These are phyloP conservation scores for Microctonus aethiopoides DNA, from an alignment of 2,888 invertebrate species.

Conservation along the genomic window DNA sequence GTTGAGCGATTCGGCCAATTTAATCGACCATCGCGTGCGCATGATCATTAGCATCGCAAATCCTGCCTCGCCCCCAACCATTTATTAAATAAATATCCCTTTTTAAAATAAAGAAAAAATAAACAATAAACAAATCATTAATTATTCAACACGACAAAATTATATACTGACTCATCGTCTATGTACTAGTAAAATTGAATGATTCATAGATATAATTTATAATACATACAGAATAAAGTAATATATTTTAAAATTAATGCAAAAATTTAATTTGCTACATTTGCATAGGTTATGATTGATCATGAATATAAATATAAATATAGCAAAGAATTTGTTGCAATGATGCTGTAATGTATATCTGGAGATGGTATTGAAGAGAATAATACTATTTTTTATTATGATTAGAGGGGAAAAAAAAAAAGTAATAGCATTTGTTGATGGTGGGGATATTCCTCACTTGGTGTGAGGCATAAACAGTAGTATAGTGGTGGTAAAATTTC, in stretches of 20 bases:
- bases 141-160: neutral
- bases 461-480: neutral
- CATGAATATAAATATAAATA: too few relatives aligned
- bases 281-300: too few relatives aligned
- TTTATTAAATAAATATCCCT: slow-evolving; percentile 20
- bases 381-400: too few relatives aligned
- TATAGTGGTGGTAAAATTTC: slow-evolving; percentile 13
- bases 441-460: neutral
- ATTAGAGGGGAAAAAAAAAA: neutral
- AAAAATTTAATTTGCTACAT: too few relatives aligned
- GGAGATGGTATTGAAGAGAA: too few relatives aligned
- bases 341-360: too few relatives aligned
- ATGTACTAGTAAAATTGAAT: neutral
- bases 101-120: neutral
- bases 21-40: slow-evolving; percentile 29
- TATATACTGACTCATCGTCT: neutral
- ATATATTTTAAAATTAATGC: neutral
- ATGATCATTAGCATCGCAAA: slow-evolving; percentile 31
- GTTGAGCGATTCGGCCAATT: slow-evolving; percentile 14
- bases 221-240: neutral
- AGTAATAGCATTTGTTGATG: neutral
- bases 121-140: neutral
- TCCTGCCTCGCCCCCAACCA: slow-evolving; percentile 9
- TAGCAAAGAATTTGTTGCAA: too few relatives aligned
- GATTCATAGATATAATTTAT: neutral